Evolutionary conservation across 30 jellyfish, hydroid and myxozoan genomes (phyloP), one percentile per base, ranked within the genome.

Genomic region (Haliclystus octoradiatus): DNA sequence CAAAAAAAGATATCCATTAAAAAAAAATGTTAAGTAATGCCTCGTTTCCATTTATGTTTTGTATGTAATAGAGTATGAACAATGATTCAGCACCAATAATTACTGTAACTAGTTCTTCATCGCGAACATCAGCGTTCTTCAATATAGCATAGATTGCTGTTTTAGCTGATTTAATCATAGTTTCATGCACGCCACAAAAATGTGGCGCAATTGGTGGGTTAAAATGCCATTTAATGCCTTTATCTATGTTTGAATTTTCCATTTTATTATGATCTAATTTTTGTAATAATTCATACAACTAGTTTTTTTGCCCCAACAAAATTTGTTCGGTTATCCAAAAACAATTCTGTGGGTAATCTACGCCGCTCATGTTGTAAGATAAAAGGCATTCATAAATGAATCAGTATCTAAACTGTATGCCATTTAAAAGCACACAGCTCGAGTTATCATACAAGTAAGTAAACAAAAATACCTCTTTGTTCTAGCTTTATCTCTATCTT

Each of bases 341-440:
- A 14, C 15, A 80, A 70, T 40, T 49, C 68, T 62, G 1, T 33
- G 3, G 93, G 88, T 23, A 30, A 28, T 64, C 82, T 73, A 13
- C 82, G 66, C 3, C 82, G 73, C 51, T 34, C 67, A n/a, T 19
- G 31, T 83, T 71, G 73, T 72, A 4, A 83, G 49, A 28, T 80
- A 62, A 35, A 80, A 80, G 3, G 82, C 87, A 47, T 64, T 63
- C 34, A 80, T 30, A 47, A 80, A 80, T 12, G 82, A 80, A 29
- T 80, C 79, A 24, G 81, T 52, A 22, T 75, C 88, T 74, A 65
- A 52, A 26, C 40, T 74, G 51, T 4, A 73, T 30, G 90, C 88
- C 69, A 72, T 63, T 71, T 80, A 80, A 62, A 71, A 46, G 47
- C 72, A 81, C 24, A 80, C 82, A 2, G 93, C 88, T 80, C 94